Conservation (phyloP, 2,888 invertebrate genomes). For the Sicus ferrugineus region DNA sequence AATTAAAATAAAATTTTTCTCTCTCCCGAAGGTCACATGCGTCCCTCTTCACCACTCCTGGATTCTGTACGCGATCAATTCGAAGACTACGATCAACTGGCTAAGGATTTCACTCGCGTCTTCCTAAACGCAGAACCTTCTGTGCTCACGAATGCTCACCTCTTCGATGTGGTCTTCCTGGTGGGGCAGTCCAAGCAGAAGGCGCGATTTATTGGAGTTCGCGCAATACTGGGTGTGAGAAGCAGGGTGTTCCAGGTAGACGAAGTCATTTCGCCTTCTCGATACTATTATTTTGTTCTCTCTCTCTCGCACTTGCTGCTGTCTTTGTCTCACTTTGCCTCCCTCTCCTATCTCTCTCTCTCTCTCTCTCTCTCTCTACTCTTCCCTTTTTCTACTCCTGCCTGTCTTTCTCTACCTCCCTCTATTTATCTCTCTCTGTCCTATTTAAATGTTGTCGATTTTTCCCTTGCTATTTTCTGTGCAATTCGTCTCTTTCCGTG, state of each 20-base stretch:
- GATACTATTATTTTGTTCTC: too few species aligned
- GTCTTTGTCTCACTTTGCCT: neutral
- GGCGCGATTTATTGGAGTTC: conserved; percentile 86
- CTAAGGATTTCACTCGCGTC: conserved; percentile 89
- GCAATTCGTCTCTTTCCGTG: too few species aligned
- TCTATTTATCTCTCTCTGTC: too few species aligned
- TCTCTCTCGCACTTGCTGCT: neutral
- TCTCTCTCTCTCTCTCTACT: conserved; percentile 5
- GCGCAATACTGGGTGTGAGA: conserved; percentile 89
- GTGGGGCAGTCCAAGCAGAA: conserved; percentile 94
- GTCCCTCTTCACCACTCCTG: conserved; percentile 89
- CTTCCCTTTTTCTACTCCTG: neutral
- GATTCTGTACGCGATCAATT: conserved; percentile 94
- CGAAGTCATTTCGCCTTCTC: neutral
- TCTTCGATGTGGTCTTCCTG: conserved; percentile 90
- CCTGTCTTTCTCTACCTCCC: conserved; percentile 41
- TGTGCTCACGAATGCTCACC: conserved; percentile 77
- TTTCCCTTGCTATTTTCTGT: too few species aligned
- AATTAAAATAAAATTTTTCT: neutral
- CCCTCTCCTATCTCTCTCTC: neutral
- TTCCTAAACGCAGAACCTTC: conserved; percentile 87
- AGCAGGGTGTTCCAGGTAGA: conserved; percentile 74
- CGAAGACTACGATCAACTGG: conserved; percentile 92
- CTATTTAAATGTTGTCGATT: too few species aligned
- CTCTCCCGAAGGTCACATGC: conserved; percentile 74